Base-by-base conservation (phyloP, 2,888 invertebrate genomes). In the Neoaliturus tenellus region DNA sequence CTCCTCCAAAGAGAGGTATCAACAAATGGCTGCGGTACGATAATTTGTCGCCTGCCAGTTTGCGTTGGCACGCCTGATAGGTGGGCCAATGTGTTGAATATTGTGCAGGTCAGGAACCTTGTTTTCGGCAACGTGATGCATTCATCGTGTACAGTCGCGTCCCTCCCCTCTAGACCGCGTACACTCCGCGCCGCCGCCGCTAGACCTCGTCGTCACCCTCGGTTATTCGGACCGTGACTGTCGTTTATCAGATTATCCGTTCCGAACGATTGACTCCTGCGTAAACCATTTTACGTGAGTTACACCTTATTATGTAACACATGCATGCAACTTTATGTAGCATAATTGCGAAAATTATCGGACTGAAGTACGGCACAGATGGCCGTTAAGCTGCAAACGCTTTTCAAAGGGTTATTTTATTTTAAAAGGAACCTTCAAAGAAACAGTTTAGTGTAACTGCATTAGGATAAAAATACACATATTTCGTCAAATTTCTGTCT, bases 81-180 rank as follows among this genome's bases (percentile, higher is more conserved):
- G 25, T 41, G 75, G 75, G 75, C 75, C 48, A 75, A 75, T 48
- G 48, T 44, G 31, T 20, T 0, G 75, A 75, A 10, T 17, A 44
- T 69, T 75, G 44, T 8, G 75, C 44, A 41, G 75, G 75, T 75
- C 75, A 75, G 41, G 48, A 41, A 35, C 75, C 44, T 44, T 75
- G 75, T 44, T 41, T 75, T 75, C 75, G 75, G 75, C 75, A 75
- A 28, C 28, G 75, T 44, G 23, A 71, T 71, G 25, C 71, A 20
- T 71, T 71, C 71, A 62, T 69, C 25, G 8, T 28, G 39, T 23
- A 75, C 35, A 35, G 75, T 71, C 25, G 6, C 25, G 31, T 35
- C 69, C 14, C 67, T 31, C 69, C 17, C 5, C 23, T 6, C 17
- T 31, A n/a, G 69, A 8, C 39, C 23, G 69, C 35, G 69, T 39